Evolutionary conservation across 2,113 vertebrate species (phyloP), one percentile per base, ranked within the genome.

Genomic region (Rhodinocichla rosea): DNA sequence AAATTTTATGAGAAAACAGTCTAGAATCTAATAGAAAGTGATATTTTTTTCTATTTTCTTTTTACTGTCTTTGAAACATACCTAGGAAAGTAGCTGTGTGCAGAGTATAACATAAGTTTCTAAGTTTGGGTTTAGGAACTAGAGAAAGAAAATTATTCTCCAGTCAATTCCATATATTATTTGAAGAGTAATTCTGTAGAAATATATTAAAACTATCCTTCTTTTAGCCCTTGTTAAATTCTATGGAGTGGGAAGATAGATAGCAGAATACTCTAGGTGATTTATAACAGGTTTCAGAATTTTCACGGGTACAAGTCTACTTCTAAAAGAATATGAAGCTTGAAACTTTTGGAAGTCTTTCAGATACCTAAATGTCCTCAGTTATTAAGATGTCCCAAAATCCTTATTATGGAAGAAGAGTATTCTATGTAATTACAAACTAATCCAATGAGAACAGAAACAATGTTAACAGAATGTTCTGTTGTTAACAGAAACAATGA

Each of bases 191-290:
- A 64, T 78, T 81, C 18, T 40, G 6, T 57, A 73, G n/a, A 83
- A 87, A 52, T 1, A 1, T 82, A 69, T 64, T 68, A 37, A 89
- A 89, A 69, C 26, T 56, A 53, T 30, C 13, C 7, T 68, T 53
- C 27, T 52, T 73, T 69, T 47, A 85, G 10, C 9, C 24, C 8
- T 78, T 50, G 26, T 68, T 76, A 71, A 76, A 49, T 76, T 82
- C 22, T 17, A 1, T 18, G 4, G 2, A 10, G 4, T 9, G 7
- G n/a, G 9, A 44, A 68, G 14, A 63, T 1, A 68, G 14, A 63
- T 1, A 70, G 8, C 9, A 74, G 52, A 73, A 59, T 56, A 7
- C 12, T 73, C 17, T n/a, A 40, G 6, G 8, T 39, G 28, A 17
- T 3, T 50, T 94, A 32, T 50, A 82, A 64, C 4, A 59, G 19